Conservation (phyloP, 2,113 vertebrate genomes). For the Chinchilla lanigera region DNA sequence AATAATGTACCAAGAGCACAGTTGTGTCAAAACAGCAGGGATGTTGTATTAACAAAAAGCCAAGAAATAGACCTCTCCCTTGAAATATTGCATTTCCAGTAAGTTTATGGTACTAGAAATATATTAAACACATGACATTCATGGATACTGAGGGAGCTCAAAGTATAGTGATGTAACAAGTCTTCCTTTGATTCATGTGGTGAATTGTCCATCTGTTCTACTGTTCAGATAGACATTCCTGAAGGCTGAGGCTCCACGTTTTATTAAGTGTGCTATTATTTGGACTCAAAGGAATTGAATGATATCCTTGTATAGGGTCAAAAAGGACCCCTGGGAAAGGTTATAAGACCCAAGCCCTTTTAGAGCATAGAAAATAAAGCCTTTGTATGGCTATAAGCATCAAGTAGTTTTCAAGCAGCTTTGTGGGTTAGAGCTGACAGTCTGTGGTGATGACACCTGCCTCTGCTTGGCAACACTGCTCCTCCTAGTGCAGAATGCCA, state of each 20-base stretch:
- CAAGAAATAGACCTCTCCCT: not conserved
- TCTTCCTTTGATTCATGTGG: constrained; percentile 1
- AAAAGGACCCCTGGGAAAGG: not conserved
- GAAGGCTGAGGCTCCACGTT: not conserved
- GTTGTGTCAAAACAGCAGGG: not conserved
- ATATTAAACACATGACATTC: not conserved
- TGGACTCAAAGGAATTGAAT: not conserved
- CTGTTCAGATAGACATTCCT: not conserved
- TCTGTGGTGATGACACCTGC: not conserved
- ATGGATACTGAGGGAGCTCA: not conserved
- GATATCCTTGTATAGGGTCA: not conserved
- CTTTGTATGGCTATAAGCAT: not conserved
- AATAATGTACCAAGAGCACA: not conserved
- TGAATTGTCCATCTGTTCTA: not conserved
- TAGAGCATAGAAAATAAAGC: not conserved
- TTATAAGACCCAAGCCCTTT: not conserved
- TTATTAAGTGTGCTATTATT: constrained; percentile 39
- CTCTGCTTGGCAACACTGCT: not conserved
- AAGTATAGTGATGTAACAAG: no score
- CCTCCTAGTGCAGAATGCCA: not conserved
- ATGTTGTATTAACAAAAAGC: not conserved
- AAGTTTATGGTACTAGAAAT: not conserved
- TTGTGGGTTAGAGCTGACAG: not conserved
- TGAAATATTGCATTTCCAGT: not conserved
- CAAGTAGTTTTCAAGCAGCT: not conserved